Base-by-base conservation (phyloP, 2,888 invertebrate genomes). In the Netelia inedita region DNA sequence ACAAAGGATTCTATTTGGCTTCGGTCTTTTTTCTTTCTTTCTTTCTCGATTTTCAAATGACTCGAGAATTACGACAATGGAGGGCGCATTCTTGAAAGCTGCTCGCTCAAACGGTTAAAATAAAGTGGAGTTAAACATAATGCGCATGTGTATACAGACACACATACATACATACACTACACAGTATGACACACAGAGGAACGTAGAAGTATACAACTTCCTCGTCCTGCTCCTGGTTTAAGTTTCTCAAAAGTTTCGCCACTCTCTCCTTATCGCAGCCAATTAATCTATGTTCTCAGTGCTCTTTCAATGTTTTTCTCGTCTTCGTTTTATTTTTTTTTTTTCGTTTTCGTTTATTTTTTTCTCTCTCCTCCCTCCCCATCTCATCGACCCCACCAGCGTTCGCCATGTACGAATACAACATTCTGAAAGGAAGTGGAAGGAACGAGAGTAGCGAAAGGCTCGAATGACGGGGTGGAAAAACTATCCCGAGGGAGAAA, bases 261-360 rank as follows among this genome's bases (percentile, higher is more conserved):
- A 65, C 63, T 23, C 16, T 41, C 69, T 74, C 69, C 84, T 69
- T 85, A 85, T 85, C 84, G 61, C 69, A 65, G 53, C 63, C 81
- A 79, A 85, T 85, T 85, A 79, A 85, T 85, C 84, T 69, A 59
- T 61, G 73, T 46, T 74, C 53, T 65, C 69, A 61, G 68, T 65
- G 69, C 76, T 57, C 72, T 82, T 71, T 65, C 65, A 55, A 65
- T 16, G 19, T 21, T 69, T 53, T 5, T 53, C 46, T 63, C 16
- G 8, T 75, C 65, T 71, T 72, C 66, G 61, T 61, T 19, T 9
- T 19, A 53, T 50, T 59, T 59, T 59, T 57, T 19, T 50, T 35
- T 5, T 11, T 59, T 73, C 66, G 72, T 41, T 66, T 66, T 74
- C 66, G 61, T 61, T 19, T 9, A 16, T 59, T 55, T 66, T 72